These are phyloP conservation scores for Chionoecetes opilio DNA, from an alignment of 1,140 invertebrate genomes.

Conservation along the genomic window DNA sequence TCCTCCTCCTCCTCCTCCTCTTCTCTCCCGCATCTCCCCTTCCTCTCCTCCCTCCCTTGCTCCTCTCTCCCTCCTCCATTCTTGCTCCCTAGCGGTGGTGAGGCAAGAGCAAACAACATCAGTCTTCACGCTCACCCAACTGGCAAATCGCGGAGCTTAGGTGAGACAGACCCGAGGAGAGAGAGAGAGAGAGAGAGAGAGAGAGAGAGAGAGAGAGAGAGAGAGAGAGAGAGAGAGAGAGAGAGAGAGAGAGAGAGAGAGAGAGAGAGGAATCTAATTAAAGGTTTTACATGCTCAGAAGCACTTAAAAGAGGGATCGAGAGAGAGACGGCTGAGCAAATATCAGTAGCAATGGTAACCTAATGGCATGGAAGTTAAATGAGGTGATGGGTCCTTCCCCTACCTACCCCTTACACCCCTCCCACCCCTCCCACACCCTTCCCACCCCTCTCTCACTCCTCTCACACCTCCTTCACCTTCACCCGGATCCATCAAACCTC, in stretches of 20 bases:
- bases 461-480: neutral
- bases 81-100: neutral
- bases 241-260: neutral
- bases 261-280: neutral
- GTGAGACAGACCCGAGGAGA: conserved; percentile 34
- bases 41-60: neutral
- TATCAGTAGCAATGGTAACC: neutral
- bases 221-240: neutral
- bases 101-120: conserved; percentile 55
- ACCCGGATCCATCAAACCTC: neutral
- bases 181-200: neutral
- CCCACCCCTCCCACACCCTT: neutral
- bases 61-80: neutral
- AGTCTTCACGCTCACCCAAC: conserved; percentile 52
- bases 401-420: neutral
- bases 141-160: conserved; percentile 59
- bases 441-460: too few relatives aligned
- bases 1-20: neutral
- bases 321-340: neutral
- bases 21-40: neutral
- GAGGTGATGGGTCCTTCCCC: neutral
- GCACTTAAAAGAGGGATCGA: neutral
- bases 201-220: conserved; percentile 3
- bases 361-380: neutral
- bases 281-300: neutral